phyloP scores from a whole-genome alignment of 30 jellyfish, hydroid and myxozoan species.

The Hydractinia echinata region DNA sequence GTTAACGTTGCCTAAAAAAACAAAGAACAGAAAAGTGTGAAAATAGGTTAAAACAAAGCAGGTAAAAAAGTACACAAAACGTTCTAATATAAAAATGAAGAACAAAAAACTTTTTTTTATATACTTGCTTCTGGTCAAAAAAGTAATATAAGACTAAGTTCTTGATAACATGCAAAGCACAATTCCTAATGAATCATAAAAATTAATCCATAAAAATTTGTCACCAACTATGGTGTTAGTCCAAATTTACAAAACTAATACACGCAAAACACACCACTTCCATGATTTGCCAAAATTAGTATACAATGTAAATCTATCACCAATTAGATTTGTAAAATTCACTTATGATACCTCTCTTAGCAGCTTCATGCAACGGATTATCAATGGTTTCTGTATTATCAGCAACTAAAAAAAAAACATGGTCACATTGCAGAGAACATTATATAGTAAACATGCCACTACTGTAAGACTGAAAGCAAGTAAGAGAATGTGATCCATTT shows the following conservation, averaged over 20 bases:
- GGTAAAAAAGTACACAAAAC: not conserved
- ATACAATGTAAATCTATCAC: no score
- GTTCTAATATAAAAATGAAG: not conserved
- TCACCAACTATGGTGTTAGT: not conserved
- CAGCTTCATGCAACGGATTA: slow-evolving; percentile 98
- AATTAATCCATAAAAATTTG: no score
- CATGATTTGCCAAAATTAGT: no score
- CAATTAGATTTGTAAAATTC: no score
- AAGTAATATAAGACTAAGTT: not conserved
- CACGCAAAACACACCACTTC: no score
- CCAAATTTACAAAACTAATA: not conserved
- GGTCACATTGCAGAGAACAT: not conserved
- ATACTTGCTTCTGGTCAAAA: not conserved
- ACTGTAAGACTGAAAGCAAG: no score
- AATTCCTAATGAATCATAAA: no score
- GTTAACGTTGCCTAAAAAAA: slow-evolving; percentile 63
- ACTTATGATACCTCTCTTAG: slow-evolving; percentile 74
- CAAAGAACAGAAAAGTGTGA: no score
- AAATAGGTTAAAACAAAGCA: not conserved
- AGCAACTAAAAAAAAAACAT: slow-evolving; percentile 52
- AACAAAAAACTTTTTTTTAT: not conserved
- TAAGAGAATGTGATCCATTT: no score
- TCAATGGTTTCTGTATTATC: slow-evolving; percentile 95
- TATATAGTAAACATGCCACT: no score
- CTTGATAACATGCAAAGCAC: not conserved